phyloP scores from a whole-genome alignment of 35 echinoderm and acorn worm species.

The Anneissia japonica region DNA sequence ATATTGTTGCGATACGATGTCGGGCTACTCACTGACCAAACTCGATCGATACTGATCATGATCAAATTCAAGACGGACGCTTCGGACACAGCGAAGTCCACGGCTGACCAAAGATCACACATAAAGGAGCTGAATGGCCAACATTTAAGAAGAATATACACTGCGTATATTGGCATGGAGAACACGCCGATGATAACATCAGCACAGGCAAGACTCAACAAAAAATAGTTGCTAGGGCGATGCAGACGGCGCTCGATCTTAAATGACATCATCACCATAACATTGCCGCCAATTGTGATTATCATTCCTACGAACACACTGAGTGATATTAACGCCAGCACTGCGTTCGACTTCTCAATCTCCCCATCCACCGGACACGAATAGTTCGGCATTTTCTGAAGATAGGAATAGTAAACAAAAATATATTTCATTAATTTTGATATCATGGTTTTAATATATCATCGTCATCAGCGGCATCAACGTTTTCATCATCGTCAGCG shows the following conservation, averaged over 20 bases:
- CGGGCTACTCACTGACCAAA: constrained; percentile 94
- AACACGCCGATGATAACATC: constrained; percentile 95
- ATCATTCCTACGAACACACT: constrained; percentile 69
- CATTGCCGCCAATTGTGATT: constrained; percentile 86
- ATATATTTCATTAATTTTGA: no score
- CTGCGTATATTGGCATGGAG: constrained; percentile 93
- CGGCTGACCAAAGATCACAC: constrained; percentile 89
- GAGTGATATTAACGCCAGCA: constrained; percentile 75
- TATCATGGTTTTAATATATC: no score
- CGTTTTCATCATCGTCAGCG: no score
- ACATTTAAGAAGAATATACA: constrained; percentile 72
- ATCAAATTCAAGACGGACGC: constrained; percentile 94
- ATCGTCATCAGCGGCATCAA: no score
- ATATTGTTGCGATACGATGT: constrained; percentile 98
- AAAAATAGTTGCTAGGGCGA: constrained; percentile 97
- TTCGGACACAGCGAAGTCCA: constrained; percentile 92
- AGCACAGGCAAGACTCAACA: constrained; percentile 86
- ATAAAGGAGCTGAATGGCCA: constrained; percentile 91
- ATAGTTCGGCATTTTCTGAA: not conserved
- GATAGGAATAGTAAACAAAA: not conserved
- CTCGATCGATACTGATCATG: constrained; percentile 85
- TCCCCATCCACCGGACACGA: not conserved
- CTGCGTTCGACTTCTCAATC: constrained; percentile 34
- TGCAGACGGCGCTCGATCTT: constrained; percentile 82
- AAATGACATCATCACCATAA: constrained; percentile 88